Percentiles rank a stretch among this genome's conserved stretches.
These are phyloP conservation scores for Mormyrops attenuatus DNA, from an alignment of 2,797 vertebrate genomes.

Conservation along the genomic window DNA sequence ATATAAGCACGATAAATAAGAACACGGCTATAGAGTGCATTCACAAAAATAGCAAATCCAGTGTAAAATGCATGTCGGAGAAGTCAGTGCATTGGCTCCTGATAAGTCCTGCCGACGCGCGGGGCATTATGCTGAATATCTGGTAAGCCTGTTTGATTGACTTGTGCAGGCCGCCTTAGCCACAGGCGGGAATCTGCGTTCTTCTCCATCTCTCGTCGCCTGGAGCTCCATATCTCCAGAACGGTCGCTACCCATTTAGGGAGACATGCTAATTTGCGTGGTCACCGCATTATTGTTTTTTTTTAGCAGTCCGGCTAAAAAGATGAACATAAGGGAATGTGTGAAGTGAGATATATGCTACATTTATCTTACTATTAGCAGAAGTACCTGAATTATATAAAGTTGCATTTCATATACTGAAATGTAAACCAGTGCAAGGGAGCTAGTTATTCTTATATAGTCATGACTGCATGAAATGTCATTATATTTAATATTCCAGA, in stretches of 20 bases:
- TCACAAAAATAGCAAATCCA: background rate
- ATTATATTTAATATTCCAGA: background rate
- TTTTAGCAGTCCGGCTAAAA: background rate
- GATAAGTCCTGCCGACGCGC: background rate
- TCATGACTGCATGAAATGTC: background rate
- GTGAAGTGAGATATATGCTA: conserved; percentile 47
- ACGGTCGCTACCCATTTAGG: background rate
- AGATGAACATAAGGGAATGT: conserved; percentile 34
- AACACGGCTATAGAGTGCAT: background rate
- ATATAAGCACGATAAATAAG: background rate
- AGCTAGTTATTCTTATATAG: background rate
- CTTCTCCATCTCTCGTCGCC: background rate
- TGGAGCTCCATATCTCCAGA: conserved; percentile 3
- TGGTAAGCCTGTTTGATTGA: background rate
- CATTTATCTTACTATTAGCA: background rate
- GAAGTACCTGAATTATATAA: background rate
- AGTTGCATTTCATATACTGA: background rate
- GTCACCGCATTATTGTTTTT: conserved; percentile 2
- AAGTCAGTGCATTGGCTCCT: background rate
- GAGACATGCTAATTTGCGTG: conserved; percentile 20
- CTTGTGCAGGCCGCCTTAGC: background rate
- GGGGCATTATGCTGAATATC: background rate
- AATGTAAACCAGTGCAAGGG: background rate
- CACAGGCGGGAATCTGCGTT: background rate
- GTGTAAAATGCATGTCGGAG: background rate